phyloP scores from a whole-genome alignment of 2,797 vertebrate genomes.

The Sparidentex hasta region DNA sequence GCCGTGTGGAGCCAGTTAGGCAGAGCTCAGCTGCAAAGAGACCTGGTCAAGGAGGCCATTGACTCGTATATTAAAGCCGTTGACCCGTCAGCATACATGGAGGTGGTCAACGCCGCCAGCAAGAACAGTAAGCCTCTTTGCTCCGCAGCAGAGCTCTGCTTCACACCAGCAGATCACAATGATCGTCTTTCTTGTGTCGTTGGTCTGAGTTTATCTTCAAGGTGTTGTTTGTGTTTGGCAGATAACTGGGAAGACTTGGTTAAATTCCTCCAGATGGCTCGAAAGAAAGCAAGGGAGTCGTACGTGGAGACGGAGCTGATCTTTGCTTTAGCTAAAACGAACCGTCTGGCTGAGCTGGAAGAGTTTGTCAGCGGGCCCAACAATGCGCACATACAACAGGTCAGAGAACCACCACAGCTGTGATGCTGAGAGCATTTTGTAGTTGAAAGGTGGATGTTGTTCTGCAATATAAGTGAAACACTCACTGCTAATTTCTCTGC shows the following conservation, averaged over 20 bases:
- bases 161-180: background rate
- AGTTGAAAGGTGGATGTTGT: background rate
- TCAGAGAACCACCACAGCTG: constrained; percentile 47
- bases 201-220: constrained; percentile 35
- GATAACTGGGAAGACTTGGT: constrained; percentile 95
- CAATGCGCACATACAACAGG: constrained; percentile 94
- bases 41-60: constrained; percentile 93
- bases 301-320: constrained; percentile 95
- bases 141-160: background rate
- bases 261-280: constrained; percentile 95
- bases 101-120: constrained; percentile 91
- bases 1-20: constrained; percentile 93
- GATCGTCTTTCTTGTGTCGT: background rate
- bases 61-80: constrained; percentile 92
- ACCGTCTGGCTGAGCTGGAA: constrained; percentile 93
- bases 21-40: constrained; percentile 90
- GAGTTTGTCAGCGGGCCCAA: constrained; percentile 92
- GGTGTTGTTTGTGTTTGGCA: constrained; percentile 56
- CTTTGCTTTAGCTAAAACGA: constrained; percentile 95
- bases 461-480: background rate
- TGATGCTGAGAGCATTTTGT: background rate
- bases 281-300: constrained; percentile 92
- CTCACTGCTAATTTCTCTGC: background rate
- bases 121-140: constrained; percentile 84
- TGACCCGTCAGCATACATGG: constrained; percentile 91